These are phyloP conservation scores for Atlantisia rogersi DNA, from an alignment of 2,113 vertebrate genomes.

Conservation along the genomic window DNA sequence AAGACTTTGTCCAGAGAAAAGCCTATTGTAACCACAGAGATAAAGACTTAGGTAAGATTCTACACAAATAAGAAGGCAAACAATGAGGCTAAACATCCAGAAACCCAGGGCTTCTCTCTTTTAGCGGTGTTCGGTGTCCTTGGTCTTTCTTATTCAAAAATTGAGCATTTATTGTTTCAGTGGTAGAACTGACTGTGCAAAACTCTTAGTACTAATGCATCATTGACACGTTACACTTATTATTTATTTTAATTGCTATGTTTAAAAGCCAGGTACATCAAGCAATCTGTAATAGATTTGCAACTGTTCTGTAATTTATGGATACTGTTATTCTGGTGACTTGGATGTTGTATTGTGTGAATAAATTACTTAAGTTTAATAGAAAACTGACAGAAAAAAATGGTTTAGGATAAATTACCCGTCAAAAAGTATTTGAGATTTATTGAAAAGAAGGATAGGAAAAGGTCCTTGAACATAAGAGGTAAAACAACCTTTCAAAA, in stretches of 20 bases:
- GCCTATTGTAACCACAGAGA: neutral
- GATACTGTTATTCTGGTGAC: neutral
- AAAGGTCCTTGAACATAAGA: neutral
- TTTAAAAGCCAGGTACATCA: neutral
- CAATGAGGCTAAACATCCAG: neutral
- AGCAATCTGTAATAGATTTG: neutral
- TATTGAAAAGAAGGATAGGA: neutral
- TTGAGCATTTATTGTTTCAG: neutral
- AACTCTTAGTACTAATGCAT: neutral
- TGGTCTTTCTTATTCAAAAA: neutral
- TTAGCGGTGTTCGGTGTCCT: neutral
- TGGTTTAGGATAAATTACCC: neutral
- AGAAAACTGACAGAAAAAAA: neutral
- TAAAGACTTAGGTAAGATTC: neutral
- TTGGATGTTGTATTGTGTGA: neutral
- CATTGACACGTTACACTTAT: neutral
- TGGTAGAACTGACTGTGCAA: neutral
- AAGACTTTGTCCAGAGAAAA: neutral
- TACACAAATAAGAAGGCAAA: neutral
- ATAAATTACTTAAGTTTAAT: neutral
- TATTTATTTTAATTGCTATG: neutral
- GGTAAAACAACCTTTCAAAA: neutral
- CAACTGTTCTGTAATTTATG: neutral
- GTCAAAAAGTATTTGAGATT: neutral
- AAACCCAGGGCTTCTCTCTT: neutral